These are phyloP conservation scores for Suillia variegata DNA, from an alignment of 2,888 invertebrate genomes.

Conservation along the genomic window DNA sequence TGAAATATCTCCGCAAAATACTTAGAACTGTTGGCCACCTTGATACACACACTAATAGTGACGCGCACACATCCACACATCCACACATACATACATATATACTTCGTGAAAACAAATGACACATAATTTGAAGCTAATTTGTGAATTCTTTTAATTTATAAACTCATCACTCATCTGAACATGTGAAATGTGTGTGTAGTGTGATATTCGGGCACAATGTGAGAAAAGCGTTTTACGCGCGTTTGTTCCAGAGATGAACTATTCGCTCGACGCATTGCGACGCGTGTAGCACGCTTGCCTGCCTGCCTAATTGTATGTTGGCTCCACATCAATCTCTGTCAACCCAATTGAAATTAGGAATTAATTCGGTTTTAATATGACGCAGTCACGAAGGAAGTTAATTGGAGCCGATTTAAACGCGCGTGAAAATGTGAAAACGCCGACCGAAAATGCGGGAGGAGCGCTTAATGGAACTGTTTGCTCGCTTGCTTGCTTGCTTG, in stretches of 20 bases:
- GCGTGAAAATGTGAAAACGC: slow-evolving; percentile 10
- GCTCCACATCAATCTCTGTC: slow-evolving; percentile 41
- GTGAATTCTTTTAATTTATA: slow-evolving; percentile 20
- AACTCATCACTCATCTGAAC: slow-evolving; percentile 21
- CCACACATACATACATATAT: neutral
- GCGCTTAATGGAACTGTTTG: neutral
- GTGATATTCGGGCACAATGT: no score
- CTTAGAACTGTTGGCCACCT: no score
- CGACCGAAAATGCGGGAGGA: slow-evolving; percentile 7
- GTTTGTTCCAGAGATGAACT: no score
- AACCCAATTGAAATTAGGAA: slow-evolving; percentile 37
- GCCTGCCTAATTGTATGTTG: slow-evolving; percentile 34
- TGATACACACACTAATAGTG: no score
- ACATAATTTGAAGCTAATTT: slow-evolving; percentile 19
- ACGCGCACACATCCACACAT: neutral
- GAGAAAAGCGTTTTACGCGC: neutral
- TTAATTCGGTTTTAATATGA: slow-evolving; percentile 36
- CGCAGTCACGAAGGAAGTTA: slow-evolving; percentile 15
- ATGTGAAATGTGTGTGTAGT: neutral
- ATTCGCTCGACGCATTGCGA: neutral
- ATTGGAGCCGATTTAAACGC: slow-evolving; percentile 11
- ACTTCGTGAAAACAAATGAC: slow-evolving; percentile 14
- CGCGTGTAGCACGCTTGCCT: no score
- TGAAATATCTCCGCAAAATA: no score
- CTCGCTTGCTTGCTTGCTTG: no score